Conservation (phyloP, 2,888 invertebrate species). For the Creontiades dilutus region DNA sequence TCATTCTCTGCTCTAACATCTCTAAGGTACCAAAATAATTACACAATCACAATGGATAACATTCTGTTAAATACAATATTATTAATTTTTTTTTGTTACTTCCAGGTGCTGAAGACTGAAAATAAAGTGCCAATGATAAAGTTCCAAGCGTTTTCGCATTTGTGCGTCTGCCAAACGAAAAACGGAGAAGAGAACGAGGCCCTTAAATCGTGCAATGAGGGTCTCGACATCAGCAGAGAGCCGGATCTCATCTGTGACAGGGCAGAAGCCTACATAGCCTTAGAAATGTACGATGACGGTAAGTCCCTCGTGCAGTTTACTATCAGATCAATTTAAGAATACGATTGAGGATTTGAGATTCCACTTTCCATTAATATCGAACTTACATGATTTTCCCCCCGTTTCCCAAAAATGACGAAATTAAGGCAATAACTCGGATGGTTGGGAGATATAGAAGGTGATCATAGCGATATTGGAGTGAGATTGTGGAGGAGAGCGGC, state of each 20-base stretch:
- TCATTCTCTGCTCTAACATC: too few species aligned
- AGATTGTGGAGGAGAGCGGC: too few species aligned
- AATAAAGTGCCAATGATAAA: constrained; percentile 85
- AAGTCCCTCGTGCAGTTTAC: constrained; percentile 74
- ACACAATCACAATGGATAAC: too few species aligned
- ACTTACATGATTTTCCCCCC: too few species aligned
- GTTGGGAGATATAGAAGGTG: too few species aligned
- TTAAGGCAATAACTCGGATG: too few species aligned
- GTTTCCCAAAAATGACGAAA: too few species aligned
- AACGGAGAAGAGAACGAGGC: constrained; percentile 84
- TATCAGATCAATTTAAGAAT: too few species aligned
- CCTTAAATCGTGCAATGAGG: constrained; percentile 84
- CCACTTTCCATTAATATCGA: too few species aligned
- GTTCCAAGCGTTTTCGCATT: constrained; percentile 86
- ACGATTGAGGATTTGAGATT: too few species aligned
- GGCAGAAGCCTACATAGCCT: constrained; percentile 93
- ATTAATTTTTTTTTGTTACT: constrained; percentile 76
- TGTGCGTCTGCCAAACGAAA: constrained; percentile 87
- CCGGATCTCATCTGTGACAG: constrained; percentile 91
- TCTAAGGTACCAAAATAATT: too few species aligned
- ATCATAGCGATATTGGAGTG: too few species aligned
- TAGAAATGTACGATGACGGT: constrained; percentile 95
- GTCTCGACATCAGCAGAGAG: constrained; percentile 87
- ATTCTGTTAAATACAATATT: background rate
- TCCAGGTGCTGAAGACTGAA: constrained; percentile 79